Conservation (phyloP, 2,797 vertebrate species). For the Ctenopoma multispine region DNA sequence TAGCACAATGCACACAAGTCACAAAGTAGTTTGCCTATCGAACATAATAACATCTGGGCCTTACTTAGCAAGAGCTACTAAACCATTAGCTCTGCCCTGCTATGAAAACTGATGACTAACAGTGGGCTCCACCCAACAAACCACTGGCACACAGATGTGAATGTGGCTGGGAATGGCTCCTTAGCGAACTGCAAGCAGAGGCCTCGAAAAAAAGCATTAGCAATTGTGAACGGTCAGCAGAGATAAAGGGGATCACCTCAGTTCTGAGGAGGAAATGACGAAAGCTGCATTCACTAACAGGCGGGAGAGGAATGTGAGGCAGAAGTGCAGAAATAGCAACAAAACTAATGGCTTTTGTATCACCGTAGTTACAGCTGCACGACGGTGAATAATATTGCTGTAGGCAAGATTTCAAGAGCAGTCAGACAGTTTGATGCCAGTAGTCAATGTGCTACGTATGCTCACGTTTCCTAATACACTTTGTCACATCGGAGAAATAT, state of each 20-base stretch:
- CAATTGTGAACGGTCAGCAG: slow-evolving; percentile 9
- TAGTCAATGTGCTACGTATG: not conserved
- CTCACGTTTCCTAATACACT: not conserved
- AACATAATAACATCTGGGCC: slow-evolving; percentile 4
- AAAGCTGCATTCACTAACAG: slow-evolving; percentile 1
- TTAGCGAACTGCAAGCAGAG: slow-evolving; percentile 14
- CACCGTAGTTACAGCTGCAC: slow-evolving; percentile 14
- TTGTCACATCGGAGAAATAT: not conserved
- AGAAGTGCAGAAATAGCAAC: not conserved
- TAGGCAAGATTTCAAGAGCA: not conserved
- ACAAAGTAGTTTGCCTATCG: not conserved
- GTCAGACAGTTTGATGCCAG: not conserved
- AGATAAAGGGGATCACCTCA: slow-evolving; percentile 14
- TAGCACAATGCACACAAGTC: not conserved
- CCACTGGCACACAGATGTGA: slow-evolving; percentile 57
- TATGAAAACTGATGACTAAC: slow-evolving; percentile 80
- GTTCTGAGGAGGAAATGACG: slow-evolving; percentile 10
- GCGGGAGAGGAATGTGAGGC: slow-evolving; percentile 1
- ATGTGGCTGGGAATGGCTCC: slow-evolving; percentile 40
- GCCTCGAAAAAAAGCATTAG: slow-evolving; percentile 54
- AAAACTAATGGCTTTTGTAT: not conserved
- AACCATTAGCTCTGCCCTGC: slow-evolving; percentile 30
- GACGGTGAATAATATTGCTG: slow-evolving; percentile 4
- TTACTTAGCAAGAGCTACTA: slow-evolving; percentile 12
- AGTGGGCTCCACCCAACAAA: slow-evolving; percentile 67